Percentiles rank a stretch among this genome's conserved stretches.
phyloP scores from a whole-genome alignment of 2,888 invertebrate genomes.

The Caenorhabditis sp. region DNA sequence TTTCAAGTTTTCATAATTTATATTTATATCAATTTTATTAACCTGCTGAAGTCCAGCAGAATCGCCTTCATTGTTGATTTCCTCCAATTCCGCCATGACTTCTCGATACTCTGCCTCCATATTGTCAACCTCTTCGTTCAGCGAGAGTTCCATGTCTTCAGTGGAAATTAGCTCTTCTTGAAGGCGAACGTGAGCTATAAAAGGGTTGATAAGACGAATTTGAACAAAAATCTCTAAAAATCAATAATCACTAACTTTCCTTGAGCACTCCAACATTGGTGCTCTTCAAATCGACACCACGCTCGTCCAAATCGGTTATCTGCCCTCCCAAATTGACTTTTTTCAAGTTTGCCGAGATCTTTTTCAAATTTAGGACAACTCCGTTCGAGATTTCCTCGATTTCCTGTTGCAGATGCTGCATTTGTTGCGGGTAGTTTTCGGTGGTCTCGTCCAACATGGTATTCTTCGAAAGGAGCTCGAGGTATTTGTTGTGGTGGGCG shows the following conservation, averaged over 20 bases:
- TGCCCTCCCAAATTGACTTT: conserved; percentile 62
- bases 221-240: not conserved
- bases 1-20: not conserved
- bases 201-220: not conserved
- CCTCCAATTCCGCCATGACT: conserved; percentile 37
- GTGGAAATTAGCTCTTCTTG: conserved; percentile 78
- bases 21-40: not conserved
- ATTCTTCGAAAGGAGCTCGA: conserved; percentile 90
- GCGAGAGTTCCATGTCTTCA: conserved; percentile 72
- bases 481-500: conserved; percentile 87
- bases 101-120: conserved; percentile 46
- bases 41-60: conserved; percentile 16
- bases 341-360: conserved; percentile 70
- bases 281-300: conserved; percentile 46
- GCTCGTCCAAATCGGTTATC: conserved; percentile 59
- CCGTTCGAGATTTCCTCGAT: conserved; percentile 68
- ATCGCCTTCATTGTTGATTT: conserved; percentile 23
- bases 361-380: conserved; percentile 66
- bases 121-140: conserved; percentile 66
- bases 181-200: conserved; percentile 78
- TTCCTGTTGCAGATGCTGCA: conserved; percentile 57
- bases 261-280: conserved; percentile 48
- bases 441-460: conserved; percentile 90
- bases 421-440: conserved; percentile 80
- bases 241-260: conserved; percentile 16